phyloP scores from a whole-genome alignment of 2,888 invertebrate species.

The Agriopis marginaria region DNA sequence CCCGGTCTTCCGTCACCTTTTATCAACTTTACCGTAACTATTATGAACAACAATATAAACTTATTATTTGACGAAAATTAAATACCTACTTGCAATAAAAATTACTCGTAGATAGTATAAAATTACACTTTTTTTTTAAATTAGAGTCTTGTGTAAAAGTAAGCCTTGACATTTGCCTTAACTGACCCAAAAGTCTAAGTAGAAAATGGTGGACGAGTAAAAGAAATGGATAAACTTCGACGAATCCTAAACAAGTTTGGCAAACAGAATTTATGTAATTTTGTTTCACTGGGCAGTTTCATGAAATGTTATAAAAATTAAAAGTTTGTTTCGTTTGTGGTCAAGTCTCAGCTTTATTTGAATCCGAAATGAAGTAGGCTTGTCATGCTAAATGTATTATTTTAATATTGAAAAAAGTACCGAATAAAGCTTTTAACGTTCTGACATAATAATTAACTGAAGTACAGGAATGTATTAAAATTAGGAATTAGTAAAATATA shows the following conservation, averaged over 20 bases:
- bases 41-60: no score
- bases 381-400: not conserved
- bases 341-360: conserved; percentile 9
- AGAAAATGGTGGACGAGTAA: conserved; percentile 14
- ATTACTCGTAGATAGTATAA: no score
- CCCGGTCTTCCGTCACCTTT: no score
- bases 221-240: conserved; percentile 32
- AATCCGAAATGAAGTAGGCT: conserved; percentile 9
- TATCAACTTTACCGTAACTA: no score
- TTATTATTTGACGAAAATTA: no score
- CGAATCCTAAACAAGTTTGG: conserved; percentile 40
- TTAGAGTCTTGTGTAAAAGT: not conserved
- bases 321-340: conserved; percentile 37
- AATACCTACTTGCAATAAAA: no score
- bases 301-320: conserved; percentile 35
- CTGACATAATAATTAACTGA: no score
- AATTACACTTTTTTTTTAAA: no score
- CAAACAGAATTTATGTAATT: conserved; percentile 46
- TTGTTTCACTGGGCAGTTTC: conserved; percentile 39
- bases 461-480: no score
- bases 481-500: no score
- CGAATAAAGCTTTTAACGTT: not conserved
- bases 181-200: conserved; percentile 15
- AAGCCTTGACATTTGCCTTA: conserved; percentile 19
- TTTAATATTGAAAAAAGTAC: not conserved